Evolutionary conservation across 2,113 vertebrate genomes (phyloP).

Genomic region (Tragelaphus buxtoni): DNA sequence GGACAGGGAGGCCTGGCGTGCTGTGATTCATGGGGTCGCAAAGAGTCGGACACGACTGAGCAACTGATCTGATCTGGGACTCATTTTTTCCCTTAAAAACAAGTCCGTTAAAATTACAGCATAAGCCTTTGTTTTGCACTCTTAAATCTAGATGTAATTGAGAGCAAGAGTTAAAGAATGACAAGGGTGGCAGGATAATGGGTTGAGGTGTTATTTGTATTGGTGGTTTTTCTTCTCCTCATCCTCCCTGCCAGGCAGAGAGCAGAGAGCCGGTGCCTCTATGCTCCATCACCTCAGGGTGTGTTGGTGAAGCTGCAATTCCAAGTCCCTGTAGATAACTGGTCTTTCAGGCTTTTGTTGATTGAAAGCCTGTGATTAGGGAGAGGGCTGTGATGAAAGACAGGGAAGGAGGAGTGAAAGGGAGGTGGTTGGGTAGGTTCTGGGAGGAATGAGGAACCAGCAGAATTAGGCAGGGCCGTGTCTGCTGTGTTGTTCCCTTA

Average conservation of each 20-base stretch:
- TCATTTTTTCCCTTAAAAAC: conserved; percentile 34
- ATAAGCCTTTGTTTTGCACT: conserved; percentile 28
- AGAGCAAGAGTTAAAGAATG: conserved; percentile 31
- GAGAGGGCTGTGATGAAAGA: background rate
- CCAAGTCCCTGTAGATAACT: background rate
- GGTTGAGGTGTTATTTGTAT: background rate
- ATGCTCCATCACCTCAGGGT: background rate
- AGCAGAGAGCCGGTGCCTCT: background rate
- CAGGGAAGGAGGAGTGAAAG: background rate
- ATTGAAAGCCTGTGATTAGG: background rate
- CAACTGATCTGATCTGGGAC: background rate
- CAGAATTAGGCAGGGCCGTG: background rate
- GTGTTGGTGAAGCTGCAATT: background rate
- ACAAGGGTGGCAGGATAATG: background rate
- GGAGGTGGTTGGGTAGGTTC: background rate
- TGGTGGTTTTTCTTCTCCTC: background rate
- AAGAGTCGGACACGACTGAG: too few relatives aligned
- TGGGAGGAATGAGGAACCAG: background rate
- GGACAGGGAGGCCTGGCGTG: too few relatives aligned
- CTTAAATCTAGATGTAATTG: conserved; percentile 41
- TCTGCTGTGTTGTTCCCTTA: background rate
- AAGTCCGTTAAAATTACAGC: conserved; percentile 31
- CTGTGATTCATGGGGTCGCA: too few relatives aligned
- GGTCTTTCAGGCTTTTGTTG: conserved; percentile 52
- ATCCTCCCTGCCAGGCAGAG: background rate